phyloP scores from a whole-genome alignment of 2,797 vertebrate species.

The Artibeus lituratus region DNA sequence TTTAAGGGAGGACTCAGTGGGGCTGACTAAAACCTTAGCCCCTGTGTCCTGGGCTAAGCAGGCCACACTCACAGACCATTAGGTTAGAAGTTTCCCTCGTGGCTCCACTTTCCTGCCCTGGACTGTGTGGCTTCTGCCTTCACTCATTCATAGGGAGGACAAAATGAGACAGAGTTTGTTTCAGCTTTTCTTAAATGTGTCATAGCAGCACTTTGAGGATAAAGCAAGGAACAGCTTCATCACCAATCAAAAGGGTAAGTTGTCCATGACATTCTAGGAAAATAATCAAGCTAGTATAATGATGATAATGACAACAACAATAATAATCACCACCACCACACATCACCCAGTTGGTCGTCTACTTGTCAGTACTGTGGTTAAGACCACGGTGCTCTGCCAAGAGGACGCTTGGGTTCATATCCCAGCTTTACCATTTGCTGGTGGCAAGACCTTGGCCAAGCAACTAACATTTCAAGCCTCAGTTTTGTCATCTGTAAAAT shows the following conservation, averaged over 20 bases:
- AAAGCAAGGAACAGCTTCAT: neutral
- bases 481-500: neutral
- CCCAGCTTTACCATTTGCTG: neutral
- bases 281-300: neutral
- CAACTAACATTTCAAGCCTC: neutral
- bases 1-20: neutral
- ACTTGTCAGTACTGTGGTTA: neutral
- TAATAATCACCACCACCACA: neutral
- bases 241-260: neutral
- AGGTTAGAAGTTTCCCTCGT: neutral
- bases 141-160: neutral
- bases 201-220: neutral
- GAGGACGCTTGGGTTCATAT: neutral
- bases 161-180: neutral
- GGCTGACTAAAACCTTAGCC: neutral
- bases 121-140: neutral
- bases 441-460: neutral
- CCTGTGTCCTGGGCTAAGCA: neutral
- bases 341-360: neutral
- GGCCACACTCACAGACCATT: neutral
- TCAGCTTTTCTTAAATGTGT: neutral
- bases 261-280: neutral
- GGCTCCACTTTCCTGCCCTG: neutral
- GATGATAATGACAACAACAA: neutral
- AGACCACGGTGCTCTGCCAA: neutral